Base-by-base conservation (phyloP, 2,888 invertebrate species). In the Drosophila picticornis region DNA sequence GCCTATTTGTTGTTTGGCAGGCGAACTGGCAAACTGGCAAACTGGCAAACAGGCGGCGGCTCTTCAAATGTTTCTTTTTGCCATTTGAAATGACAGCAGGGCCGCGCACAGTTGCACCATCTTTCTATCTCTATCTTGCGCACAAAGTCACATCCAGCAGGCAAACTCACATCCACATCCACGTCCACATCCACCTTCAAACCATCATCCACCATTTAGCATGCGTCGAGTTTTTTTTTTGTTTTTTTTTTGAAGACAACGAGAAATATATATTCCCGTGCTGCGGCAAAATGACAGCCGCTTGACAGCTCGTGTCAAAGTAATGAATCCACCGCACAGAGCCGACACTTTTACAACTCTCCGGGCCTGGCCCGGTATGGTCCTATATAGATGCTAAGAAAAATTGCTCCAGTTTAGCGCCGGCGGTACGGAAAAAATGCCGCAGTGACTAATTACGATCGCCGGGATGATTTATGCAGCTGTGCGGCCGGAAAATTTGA, bases 241-340 rank as follows among this genome's bases (percentile, higher is more conserved):
- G n/a, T 38, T 38, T 38, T 57, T 32, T 38, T 27, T 11, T 22
- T n/a, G 46, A 68, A 67, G 68, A 77, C 67, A 71, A 61, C 77
- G 40, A 77, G 38, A 56, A 56, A 56, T 59, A 79, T 81, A 79
- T 90, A 87, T 87, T 70, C 81, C 81, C 80, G 83, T 74, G 87
- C 68, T 83, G 88, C 83, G 89, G 82, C 88, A 88, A 84, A 83
- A 85, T 91, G 90, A 91, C 91, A 90, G 91, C 83, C 91, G 91
- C 89, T 90, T 92, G 91, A 92, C 91, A 92, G 90, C 84, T 89
- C 83, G 91, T 92, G 91, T 92, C 91, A 92, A 91, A 92, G 91
- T 92, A 92, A 92, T 92, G 92, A 92, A 92, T 92, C 91, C 88
- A 83, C 89, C 90, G 90, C 91, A 90, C 84, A 82, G 83, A 81